These are phyloP conservation scores for Chironex yamaguchii DNA, from an alignment of 30 jellyfish, hydroid and myxozoan genomes.

Conservation along the genomic window DNA sequence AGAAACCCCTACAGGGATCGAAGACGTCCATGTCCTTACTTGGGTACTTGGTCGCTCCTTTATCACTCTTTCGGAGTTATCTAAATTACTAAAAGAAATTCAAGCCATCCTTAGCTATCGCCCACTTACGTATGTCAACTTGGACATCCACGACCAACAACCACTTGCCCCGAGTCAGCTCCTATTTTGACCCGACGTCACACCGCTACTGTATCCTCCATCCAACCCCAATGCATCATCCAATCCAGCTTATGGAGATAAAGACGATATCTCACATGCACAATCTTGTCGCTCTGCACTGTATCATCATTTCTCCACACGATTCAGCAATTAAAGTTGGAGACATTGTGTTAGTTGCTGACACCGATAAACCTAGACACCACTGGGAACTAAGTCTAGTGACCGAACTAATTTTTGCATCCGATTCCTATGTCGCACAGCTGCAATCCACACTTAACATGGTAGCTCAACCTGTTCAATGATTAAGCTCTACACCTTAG, in stretches of 20 bases:
- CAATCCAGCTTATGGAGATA: conserved; percentile 35
- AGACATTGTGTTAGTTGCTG: conserved; percentile 17
- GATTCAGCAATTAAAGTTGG: conserved; percentile 18
- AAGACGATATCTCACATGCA: neutral
- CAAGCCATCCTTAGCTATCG: conserved; percentile 37
- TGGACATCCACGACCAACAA: conserved; percentile 20
- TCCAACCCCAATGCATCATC: neutral
- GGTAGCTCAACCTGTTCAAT: conserved; percentile 17
- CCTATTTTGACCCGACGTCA: conserved; percentile 26
- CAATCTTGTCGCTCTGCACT: neutral
- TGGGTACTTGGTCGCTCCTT: conserved; percentile 49
- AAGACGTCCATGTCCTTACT: conserved; percentile 22
- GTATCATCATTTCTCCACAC: neutral
- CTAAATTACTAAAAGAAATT: conserved; percentile 6
- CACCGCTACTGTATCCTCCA: conserved; percentile 26
- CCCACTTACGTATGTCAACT: conserved; percentile 15
- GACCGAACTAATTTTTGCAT: neutral
- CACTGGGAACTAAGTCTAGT: conserved; percentile 30
- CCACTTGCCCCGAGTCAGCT: conserved; percentile 43
- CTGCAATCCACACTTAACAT: conserved; percentile 1
- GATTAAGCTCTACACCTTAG: conserved; percentile 3
- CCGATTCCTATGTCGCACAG: conserved; percentile 22
- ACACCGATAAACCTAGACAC: conserved; percentile 39
- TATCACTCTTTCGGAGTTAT: neutral
- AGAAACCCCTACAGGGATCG: conserved; percentile 46